Evolutionary conservation across 2,797 vertebrate genomes (phyloP).

Genomic region (Gallinago solitaria): DNA sequence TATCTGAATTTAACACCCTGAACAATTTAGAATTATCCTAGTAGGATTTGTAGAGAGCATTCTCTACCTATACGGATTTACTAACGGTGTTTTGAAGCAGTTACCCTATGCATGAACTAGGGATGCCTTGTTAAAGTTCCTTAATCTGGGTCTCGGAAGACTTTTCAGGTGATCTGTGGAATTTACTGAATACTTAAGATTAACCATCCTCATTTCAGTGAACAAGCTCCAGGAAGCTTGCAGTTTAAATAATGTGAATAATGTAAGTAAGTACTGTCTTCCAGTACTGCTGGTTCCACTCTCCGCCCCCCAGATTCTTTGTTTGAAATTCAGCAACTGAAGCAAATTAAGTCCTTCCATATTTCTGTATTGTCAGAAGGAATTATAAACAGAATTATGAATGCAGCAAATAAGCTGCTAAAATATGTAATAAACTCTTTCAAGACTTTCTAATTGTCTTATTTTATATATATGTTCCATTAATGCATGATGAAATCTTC

Average conservation of each 20-base stretch:
- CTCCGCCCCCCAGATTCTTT: neutral
- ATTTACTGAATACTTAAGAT: neutral
- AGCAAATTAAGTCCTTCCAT: neutral
- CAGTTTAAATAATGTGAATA: neutral
- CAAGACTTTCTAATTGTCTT: neutral
- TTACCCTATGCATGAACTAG: neutral
- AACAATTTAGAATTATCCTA: neutral
- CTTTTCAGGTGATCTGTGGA: constrained; percentile 15
- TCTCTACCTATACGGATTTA: neutral
- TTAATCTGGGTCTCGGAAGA: neutral
- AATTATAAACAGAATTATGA: neutral
- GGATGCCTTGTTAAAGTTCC: neutral
- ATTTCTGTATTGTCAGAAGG: neutral
- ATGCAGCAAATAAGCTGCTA: neutral
- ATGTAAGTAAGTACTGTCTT: neutral
- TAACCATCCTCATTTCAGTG: neutral
- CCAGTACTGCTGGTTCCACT: neutral
- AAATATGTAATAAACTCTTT: neutral
- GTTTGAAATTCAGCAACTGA: neutral
- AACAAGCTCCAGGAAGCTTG: neutral
- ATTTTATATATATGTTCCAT: neutral
- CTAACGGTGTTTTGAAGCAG: neutral
- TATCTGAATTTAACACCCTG: neutral
- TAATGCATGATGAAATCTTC: neutral
- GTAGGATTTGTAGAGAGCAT: neutral